phyloP scores from a whole-genome alignment of 2,113 vertebrate species.

The Tor tambroides region DNA sequence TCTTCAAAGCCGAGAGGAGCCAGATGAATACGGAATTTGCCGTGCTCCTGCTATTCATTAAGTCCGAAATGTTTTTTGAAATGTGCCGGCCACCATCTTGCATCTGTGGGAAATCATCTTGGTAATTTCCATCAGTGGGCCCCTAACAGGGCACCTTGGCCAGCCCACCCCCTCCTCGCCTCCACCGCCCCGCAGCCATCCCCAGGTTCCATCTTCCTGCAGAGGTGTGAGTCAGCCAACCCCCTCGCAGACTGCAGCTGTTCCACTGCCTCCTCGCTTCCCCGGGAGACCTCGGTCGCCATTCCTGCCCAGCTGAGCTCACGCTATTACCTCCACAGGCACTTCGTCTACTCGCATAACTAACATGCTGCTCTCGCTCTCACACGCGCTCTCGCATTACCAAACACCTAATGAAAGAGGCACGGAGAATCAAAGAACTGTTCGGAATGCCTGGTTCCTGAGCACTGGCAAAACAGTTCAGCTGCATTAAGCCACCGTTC shows the following conservation, averaged over 20 bases:
- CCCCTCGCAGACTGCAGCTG: constrained; percentile 52
- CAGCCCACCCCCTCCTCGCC: constrained; percentile 9
- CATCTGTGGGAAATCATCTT: constrained; percentile 36
- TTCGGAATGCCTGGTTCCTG: constrained; percentile 13
- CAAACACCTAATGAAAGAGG: constrained; percentile 42
- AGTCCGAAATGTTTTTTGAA: constrained; percentile 16
- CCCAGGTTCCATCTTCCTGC: constrained; percentile 51
- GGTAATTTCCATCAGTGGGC: constrained; percentile 38
- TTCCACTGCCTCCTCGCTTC: constrained; percentile 40
- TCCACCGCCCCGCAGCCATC: constrained; percentile 50
- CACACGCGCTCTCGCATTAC: constrained; percentile 1
- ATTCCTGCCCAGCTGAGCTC: constrained; percentile 40
- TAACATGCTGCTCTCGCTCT: constrained; percentile 1
- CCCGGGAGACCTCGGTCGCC: constrained; percentile 51
- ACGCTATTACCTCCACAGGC: constrained; percentile 51
- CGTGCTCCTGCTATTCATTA: constrained; percentile 27
- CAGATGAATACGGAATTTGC: constrained; percentile 33
- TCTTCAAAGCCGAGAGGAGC: constrained; percentile 32
- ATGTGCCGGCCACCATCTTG: constrained; percentile 21
- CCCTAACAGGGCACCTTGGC: constrained; percentile 31
- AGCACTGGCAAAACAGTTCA: not conserved
- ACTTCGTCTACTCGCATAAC: constrained; percentile 36
- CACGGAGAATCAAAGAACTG: not conserved
- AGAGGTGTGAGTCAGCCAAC: constrained; percentile 53
- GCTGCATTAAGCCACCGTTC: not conserved